phyloP scores from a whole-genome alignment of 1,140 invertebrate genomes.

The Notospermus geniculatus region DNA sequence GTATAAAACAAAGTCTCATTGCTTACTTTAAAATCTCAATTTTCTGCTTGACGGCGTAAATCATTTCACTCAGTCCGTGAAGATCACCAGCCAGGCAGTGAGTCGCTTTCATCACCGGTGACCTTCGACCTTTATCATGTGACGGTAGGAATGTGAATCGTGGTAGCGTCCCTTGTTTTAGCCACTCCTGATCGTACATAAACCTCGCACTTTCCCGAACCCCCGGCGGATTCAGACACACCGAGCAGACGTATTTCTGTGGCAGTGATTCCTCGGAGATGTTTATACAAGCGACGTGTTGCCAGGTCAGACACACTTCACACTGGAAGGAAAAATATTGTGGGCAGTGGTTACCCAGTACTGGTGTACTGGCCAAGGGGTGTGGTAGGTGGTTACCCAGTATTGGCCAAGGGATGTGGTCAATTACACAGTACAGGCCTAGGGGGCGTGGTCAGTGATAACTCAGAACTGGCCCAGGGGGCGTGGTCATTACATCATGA shows the following conservation, averaged over 20 bases:
- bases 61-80: slow-evolving; percentile 29
- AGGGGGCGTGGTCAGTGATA: no score
- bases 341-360: neutral
- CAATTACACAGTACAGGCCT: no score
- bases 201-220: slow-evolving; percentile 70
- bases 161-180: slow-evolving; percentile 77
- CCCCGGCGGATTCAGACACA: slow-evolving; percentile 73
- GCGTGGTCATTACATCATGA: no score
- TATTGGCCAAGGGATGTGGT: no score
- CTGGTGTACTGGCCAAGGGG: neutral
- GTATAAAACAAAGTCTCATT: neutral
- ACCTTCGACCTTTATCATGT: slow-evolving; percentile 13
- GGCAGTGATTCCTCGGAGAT: slow-evolving; percentile 79
- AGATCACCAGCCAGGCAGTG: slow-evolving; percentile 36
- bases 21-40: slow-evolving; percentile 34
- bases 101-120: slow-evolving; percentile 25
- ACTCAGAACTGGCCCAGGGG: no score
- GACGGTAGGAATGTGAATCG: slow-evolving; percentile 48
- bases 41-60: slow-evolving; percentile 34
- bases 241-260: slow-evolving; percentile 84
- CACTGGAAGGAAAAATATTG: slow-evolving; percentile 64
- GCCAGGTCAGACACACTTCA: slow-evolving; percentile 91
- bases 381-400: neutral
- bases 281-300: slow-evolving; percentile 84
- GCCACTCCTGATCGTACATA: slow-evolving; percentile 82